These are phyloP conservation scores for Imbricaverruca yamaguchii DNA, from an alignment of 2,888 invertebrate genomes.

Conservation along the genomic window DNA sequence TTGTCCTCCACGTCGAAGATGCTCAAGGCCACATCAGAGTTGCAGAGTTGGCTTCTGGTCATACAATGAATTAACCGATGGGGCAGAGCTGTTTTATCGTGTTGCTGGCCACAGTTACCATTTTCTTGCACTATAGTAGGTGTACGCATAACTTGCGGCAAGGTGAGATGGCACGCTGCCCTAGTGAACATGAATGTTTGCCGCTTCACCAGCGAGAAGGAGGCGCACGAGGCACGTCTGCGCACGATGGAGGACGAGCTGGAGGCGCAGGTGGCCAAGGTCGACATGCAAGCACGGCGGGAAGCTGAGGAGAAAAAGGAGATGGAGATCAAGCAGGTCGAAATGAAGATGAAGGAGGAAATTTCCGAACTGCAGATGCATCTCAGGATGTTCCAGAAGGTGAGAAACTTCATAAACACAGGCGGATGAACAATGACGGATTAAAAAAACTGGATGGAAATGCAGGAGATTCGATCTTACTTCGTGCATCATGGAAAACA, in stretches of 20 bases:
- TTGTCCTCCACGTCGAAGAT: too few relatives aligned
- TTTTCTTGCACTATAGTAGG: too few relatives aligned
- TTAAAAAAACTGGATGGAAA: neutral
- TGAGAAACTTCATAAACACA: conserved; percentile 32
- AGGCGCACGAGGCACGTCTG: conserved; percentile 47
- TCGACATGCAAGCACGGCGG: conserved; percentile 46
- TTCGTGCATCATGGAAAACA: too few relatives aligned
- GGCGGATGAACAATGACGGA: neutral
- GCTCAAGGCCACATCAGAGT: too few relatives aligned
- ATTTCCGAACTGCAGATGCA: conserved; percentile 48
- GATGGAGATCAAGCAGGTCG: conserved; percentile 45
- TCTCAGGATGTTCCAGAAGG: conserved; percentile 48
- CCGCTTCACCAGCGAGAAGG: conserved; percentile 44
- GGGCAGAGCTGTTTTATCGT: too few relatives aligned
- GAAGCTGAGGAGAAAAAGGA: conserved; percentile 45
- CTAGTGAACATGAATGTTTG: too few relatives aligned
- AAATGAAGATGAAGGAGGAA: conserved; percentile 47
- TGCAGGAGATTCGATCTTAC: neutral
- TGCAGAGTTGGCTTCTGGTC: too few relatives aligned
- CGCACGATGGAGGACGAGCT: conserved; percentile 51
- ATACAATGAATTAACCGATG: too few relatives aligned
- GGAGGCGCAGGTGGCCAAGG: conserved; percentile 49
- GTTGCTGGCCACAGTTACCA: too few relatives aligned
- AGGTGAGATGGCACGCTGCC: too few relatives aligned
- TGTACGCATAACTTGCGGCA: too few relatives aligned